These are phyloP conservation scores for Menidia beryllina DNA, from an alignment of 2,113 vertebrate genomes.

Conservation along the genomic window DNA sequence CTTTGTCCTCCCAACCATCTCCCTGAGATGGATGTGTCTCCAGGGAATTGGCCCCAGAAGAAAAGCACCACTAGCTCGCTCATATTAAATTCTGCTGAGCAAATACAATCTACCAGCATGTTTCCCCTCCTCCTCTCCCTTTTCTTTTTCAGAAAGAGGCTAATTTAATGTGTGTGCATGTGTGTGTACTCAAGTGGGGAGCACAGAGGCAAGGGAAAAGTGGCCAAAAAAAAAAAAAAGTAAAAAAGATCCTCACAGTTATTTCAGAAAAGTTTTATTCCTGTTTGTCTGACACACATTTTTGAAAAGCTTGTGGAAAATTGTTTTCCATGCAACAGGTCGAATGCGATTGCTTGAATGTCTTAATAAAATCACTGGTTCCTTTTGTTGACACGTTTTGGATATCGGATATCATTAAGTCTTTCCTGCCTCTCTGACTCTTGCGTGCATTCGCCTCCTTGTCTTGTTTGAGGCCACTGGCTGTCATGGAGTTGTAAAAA, in stretches of 20 bases:
- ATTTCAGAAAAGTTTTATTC: slow-evolving; percentile 11
- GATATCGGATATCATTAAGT: slow-evolving; percentile 34
- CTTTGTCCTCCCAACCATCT: slow-evolving; percentile 80
- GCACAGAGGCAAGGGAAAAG: slow-evolving; percentile 6
- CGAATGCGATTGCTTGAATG: slow-evolving; percentile 26
- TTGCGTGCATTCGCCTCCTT: slow-evolving; percentile 26
- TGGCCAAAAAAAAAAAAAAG: slow-evolving; percentile 3
- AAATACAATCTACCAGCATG: slow-evolving; percentile 78
- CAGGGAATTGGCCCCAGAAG: slow-evolving; percentile 77
- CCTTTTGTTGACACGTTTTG: slow-evolving; percentile 60
- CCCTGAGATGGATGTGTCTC: slow-evolving; percentile 83
- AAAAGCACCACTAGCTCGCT: slow-evolving; percentile 78
- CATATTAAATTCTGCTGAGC: slow-evolving; percentile 85
- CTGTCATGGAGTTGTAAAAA: slow-evolving; percentile 52
- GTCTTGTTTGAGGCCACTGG: slow-evolving; percentile 35
- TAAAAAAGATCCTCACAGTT: slow-evolving; percentile 15
- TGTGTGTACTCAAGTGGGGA: slow-evolving; percentile 17
- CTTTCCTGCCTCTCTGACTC: slow-evolving; percentile 27
- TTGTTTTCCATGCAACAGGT: slow-evolving; percentile 19
- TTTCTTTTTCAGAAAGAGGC: slow-evolving; percentile 43
- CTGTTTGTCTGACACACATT: slow-evolving; percentile 13
- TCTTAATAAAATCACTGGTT: slow-evolving; percentile 37
- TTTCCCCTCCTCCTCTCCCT: slow-evolving; percentile 1
- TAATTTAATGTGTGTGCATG: slow-evolving; percentile 57
- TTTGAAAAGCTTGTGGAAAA: slow-evolving; percentile 26